A percentile compares a stretch with the other conserved stretches of the same genome.
Evolutionary conservation across 1,140 invertebrate genomes (phyloP).

Genomic region (Nasonia vitripennis): DNA sequence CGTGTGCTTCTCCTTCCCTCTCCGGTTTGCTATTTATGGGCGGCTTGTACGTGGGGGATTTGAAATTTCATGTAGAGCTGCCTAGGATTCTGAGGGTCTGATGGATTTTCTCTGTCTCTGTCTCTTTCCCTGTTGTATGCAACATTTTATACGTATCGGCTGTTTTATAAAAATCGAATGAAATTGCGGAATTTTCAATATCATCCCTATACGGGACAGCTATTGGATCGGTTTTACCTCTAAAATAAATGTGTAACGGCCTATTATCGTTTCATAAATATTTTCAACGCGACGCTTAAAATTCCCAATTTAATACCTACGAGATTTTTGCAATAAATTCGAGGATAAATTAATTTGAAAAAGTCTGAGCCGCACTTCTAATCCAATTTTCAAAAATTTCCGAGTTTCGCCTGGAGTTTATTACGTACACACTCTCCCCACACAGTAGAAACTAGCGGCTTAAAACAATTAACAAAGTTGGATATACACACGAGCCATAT

Average conservation of each 20-base stretch:
- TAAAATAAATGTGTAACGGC: too few relatives aligned
- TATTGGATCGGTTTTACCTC: background rate
- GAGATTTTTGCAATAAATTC: too few relatives aligned
- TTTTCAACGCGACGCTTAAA: background rate
- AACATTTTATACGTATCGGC: background rate
- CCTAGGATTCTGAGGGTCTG: background rate
- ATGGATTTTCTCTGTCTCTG: background rate
- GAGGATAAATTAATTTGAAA: too few relatives aligned
- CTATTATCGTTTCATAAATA: background rate
- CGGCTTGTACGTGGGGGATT: background rate
- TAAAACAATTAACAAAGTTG: constrained; percentile 4
- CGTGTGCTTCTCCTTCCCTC: too few relatives aligned
- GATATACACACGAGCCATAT: background rate
- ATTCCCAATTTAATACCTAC: background rate
- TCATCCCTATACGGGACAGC: background rate
- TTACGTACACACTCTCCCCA: too few relatives aligned
- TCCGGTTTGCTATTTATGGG: background rate
- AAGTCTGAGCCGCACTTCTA: too few relatives aligned
- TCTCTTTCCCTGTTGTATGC: background rate
- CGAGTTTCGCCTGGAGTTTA: too few relatives aligned
- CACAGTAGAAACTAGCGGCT: background rate
- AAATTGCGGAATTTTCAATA: background rate
- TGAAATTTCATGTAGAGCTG: background rate
- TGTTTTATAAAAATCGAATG: constrained; percentile 20
- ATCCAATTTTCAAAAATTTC: too few relatives aligned